phyloP scores from a whole-genome alignment of 2,113 vertebrate genomes.

The Thunnus maccoyii region DNA sequence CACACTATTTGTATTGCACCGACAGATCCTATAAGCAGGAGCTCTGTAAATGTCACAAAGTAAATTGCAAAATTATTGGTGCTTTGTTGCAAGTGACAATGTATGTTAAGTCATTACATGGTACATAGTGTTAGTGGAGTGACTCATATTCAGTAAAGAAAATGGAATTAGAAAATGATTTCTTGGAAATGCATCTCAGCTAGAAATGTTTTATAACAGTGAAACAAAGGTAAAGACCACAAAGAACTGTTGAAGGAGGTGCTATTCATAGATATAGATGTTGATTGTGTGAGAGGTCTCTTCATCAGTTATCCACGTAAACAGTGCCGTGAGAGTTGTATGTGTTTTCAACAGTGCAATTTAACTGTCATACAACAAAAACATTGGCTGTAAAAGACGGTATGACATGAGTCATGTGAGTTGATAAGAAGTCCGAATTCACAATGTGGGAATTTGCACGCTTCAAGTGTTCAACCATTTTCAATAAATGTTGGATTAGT shows the following conservation, averaged over 20 bases:
- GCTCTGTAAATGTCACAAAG: constrained; percentile 36
- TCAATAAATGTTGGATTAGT: constrained; percentile 61
- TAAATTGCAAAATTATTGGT: neutral
- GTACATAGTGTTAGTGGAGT: neutral
- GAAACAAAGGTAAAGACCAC: neutral
- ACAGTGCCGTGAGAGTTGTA: neutral
- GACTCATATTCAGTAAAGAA: constrained; percentile 5
- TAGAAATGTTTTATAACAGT: neutral
- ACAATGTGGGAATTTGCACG: constrained; percentile 8
- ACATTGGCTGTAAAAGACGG: neutral
- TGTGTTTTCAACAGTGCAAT: neutral
- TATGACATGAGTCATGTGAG: constrained; percentile 5
- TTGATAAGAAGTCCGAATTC: constrained; percentile 32
- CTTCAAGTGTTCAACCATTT: constrained; percentile 42
- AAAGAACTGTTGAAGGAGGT: neutral
- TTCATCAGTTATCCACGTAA: neutral
- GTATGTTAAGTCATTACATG: constrained; percentile 18
- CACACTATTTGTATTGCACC: constrained; percentile 19
- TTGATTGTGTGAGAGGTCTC: too few relatives aligned
- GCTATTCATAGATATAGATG: too few relatives aligned
- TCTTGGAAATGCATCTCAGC: neutral
- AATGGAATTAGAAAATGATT: neutral
- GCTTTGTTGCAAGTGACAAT: constrained; percentile 33
- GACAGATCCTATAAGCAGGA: constrained; percentile 12
- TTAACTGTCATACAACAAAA: constrained; percentile 2